These are phyloP conservation scores for Acanthosepion pharaonis DNA, from an alignment of 2,888 invertebrate genomes.

Conservation along the genomic window DNA sequence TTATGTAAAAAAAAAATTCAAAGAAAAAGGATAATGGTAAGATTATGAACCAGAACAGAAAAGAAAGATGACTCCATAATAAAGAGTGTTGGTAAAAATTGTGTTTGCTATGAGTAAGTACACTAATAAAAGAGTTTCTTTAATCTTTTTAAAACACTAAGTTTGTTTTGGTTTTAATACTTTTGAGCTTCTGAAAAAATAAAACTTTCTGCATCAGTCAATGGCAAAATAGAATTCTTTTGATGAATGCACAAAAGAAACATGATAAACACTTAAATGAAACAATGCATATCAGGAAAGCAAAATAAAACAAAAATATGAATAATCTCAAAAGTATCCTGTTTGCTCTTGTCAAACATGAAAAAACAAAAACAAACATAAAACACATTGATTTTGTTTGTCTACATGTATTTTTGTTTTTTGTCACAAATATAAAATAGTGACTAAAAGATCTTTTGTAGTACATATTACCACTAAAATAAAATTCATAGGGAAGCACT, in stretches of 20 bases:
- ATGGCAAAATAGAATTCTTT: not conserved
- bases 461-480: too few species aligned
- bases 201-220: not conserved
- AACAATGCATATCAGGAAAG: not conserved
- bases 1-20: too few species aligned
- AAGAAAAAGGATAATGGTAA: too few species aligned
- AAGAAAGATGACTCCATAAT: too few species aligned
- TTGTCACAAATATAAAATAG: too few species aligned
- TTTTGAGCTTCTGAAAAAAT: not conserved
- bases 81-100: not conserved
- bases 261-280: not conserved
- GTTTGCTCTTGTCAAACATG: not conserved
- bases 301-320: not conserved
- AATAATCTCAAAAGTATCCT: not conserved
- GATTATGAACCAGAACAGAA: too few species aligned
- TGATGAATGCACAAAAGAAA: conserved; percentile 15
- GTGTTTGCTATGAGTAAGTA: conserved; percentile 25
- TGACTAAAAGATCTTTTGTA: too few species aligned
- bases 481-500: too few species aligned
- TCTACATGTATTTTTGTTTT: not conserved
- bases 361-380: not conserved
- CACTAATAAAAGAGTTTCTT: conserved; percentile 25
- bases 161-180: not conserved
- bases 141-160: conserved; percentile 16
- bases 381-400: not conserved